Evolutionary conservation across 2,888 invertebrate species (phyloP).

Genomic region (Agonopterix alstromeriana): DNA sequence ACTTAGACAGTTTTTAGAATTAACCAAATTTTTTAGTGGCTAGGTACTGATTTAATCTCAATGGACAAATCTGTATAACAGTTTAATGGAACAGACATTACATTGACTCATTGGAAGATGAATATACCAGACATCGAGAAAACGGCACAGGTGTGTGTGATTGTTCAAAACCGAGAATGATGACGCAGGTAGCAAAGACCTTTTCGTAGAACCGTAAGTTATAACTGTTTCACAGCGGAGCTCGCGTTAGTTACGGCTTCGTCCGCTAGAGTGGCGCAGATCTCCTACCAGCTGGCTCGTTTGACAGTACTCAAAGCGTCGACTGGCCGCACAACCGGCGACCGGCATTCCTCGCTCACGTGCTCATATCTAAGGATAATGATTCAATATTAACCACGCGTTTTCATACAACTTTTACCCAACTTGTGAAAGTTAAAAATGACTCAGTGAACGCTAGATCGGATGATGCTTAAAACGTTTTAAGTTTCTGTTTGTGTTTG

Average conservation of each 20-base stretch:
- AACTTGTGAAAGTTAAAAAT: conserved; percentile 37
- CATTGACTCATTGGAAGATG: no score
- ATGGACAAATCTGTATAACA: no score
- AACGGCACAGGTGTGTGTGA: no score
- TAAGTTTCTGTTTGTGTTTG: conserved; percentile 27
- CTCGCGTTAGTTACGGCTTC: conserved; percentile 32
- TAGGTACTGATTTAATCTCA: no score
- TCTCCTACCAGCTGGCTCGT: conserved; percentile 34
- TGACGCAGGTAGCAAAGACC: background rate
- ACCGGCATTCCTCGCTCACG: conserved; percentile 40
- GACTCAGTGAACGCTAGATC: conserved; percentile 13
- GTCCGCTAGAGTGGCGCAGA: conserved; percentile 37
- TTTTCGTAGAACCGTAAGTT: conserved; percentile 13
- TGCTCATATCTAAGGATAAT: conserved; percentile 35
- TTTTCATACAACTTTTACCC: conserved; percentile 41
- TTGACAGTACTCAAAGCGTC: conserved; percentile 32
- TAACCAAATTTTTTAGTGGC: no score
- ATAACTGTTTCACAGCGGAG: conserved; percentile 13
- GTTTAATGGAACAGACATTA: no score
- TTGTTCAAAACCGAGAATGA: no score
- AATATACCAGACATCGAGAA: no score
- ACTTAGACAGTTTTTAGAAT: no score
- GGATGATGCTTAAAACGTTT: conserved; percentile 2
- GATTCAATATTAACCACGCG: conserved; percentile 43
- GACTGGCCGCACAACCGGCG: conserved; percentile 18